Conservation (phyloP, 2,888 invertebrate genomes). For the Sinelater perroti region DNA sequence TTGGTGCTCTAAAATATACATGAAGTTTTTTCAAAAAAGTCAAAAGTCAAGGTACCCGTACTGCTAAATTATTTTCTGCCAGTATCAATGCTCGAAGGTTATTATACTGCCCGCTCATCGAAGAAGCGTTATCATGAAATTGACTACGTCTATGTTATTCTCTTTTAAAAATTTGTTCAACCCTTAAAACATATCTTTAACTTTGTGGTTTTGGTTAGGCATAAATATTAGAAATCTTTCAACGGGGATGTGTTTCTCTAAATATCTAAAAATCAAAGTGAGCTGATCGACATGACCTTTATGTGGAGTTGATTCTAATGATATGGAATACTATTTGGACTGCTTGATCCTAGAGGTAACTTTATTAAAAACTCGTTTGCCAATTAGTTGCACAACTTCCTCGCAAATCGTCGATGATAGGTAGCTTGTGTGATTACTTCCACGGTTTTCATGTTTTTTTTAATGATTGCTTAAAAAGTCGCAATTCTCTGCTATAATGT, state of each 20-base stretch:
- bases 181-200: neutral
- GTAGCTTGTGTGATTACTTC: slow-evolving; percentile 1
- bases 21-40: no score
- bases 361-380: slow-evolving; percentile 27
- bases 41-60: no score
- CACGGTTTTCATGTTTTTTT: neutral
- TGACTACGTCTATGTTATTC: neutral
- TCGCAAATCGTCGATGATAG: slow-evolving; percentile 1
- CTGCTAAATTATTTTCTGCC: no score
- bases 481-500: slow-evolving; percentile 42
- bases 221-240: slow-evolving; percentile 46
- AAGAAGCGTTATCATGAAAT: no score
- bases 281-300: slow-evolving; percentile 41
- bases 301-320: slow-evolving; percentile 44
- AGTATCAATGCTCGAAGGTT: no score
- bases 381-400: slow-evolving; percentile 10
- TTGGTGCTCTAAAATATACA: no score
- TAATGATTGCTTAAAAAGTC: slow-evolving; percentile 6
- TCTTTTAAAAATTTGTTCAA: neutral
- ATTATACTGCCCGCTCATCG: no score
- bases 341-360: slow-evolving; percentile 26
- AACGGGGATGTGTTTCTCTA: slow-evolving; percentile 40
- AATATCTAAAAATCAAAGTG: slow-evolving; percentile 39
- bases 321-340: slow-evolving; percentile 43
- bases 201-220: slow-evolving; percentile 33